Percentiles rank a stretch among this genome's conserved stretches.
Conservation (phyloP, 2,113 vertebrate genomes). For the Thunnus thynnus region DNA sequence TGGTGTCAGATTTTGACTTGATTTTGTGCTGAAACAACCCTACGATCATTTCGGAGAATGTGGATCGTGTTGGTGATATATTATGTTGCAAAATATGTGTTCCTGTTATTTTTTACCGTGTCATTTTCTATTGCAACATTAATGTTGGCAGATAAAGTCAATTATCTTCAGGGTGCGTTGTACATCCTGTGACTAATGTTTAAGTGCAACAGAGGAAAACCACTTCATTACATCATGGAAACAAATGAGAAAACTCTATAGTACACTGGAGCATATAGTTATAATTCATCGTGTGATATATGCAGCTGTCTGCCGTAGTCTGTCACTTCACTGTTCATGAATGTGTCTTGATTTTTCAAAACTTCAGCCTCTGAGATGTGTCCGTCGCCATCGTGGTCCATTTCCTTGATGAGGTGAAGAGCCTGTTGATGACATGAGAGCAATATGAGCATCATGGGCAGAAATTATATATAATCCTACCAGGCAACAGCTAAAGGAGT, state of each 20-base stretch:
- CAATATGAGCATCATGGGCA: constrained; percentile 38
- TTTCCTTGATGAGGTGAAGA: constrained; percentile 93
- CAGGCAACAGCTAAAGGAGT: not conserved
- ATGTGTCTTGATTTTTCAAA: constrained; percentile 91
- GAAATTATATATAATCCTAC: not conserved
- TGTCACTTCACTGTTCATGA: constrained; percentile 96
- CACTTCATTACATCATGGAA: not conserved
- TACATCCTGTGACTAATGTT: not conserved
- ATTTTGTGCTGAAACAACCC: not conserved
- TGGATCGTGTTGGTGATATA: too few species aligned
- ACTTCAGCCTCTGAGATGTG: constrained; percentile 91
- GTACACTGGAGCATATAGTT: constrained; percentile 15
- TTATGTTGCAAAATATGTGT: constrained; percentile 1
- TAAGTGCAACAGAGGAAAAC: not conserved
- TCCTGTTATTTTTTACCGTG: not conserved
- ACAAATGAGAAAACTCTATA: constrained; percentile 1
- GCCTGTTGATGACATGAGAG: constrained; percentile 84
- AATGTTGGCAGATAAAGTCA: not conserved
- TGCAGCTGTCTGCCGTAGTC: constrained; percentile 93
- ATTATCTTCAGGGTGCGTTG: not conserved
- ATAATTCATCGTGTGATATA: constrained; percentile 82
- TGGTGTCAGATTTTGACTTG: not conserved
- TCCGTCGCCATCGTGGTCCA: constrained; percentile 91
- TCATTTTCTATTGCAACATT: not conserved
- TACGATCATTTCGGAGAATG: not conserved